Base-by-base conservation (phyloP, 2,113 vertebrate genomes). In the Oreochromis tanganicae region DNA sequence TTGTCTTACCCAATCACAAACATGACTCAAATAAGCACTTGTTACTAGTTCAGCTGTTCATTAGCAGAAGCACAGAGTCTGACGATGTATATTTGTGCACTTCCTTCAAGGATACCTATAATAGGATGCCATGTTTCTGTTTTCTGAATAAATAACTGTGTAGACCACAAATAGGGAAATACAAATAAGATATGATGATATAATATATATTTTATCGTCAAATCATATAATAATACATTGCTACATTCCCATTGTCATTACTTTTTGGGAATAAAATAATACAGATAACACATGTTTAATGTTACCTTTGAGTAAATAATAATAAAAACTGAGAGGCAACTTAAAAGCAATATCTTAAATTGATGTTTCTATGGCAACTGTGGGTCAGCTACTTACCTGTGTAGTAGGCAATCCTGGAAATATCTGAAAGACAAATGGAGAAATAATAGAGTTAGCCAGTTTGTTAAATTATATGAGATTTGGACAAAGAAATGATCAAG, bases 351-450 rank as follows among this genome's bases (percentile, higher is more conserved):
- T 29, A 50, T 2, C 16, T 50, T 19, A 50, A 78, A 48, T 19
- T 48, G 16, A 50, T 29, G 43, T 2, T 21, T 12, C 59, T 17
- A 21, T 11, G 29, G 13, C 38, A 32, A 52, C 52, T 6, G 12
- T 36, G 32, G 9, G 41, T 86, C 21, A 86, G 10, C 12, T 73
- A 86, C 97, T 97, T 95, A 98, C 98, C 97, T 96, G 97, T 95
- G 94, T 97, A 97, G 95, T 96, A 97, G 81, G 92, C 90, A 96
- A 97, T 97, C 95, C 97, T 97, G 94, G 97, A 97, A 97, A 97
- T 97, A 97, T 96, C 97, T 98, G 96, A 90, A 96, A 95, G 86
- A 95, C 54, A 87, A 83, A 66, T 16, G 85, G 7, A 95, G 34
- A 92, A 73, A 92, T n/a, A 61, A 87, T 13, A 87, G 9, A 43